phyloP scores from a whole-genome alignment of 1,140 invertebrate genomes.

The Dryas iulia region DNA sequence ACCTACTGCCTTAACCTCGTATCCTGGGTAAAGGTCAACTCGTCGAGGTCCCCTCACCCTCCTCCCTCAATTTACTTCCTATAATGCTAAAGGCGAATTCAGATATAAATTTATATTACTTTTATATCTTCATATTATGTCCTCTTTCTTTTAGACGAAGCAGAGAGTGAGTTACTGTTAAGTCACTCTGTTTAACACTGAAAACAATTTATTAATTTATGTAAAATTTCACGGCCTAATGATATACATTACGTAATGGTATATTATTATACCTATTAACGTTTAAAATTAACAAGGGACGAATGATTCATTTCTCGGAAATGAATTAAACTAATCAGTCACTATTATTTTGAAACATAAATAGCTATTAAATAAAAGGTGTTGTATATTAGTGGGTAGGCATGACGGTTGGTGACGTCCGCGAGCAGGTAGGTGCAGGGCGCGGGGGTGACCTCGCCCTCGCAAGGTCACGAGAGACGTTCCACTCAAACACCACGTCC shows the following conservation, averaged over 20 bases:
- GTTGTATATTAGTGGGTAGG: constrained; percentile 21
- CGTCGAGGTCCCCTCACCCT: not conserved
- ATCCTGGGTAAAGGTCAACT: constrained; percentile 3
- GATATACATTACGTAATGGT: not conserved
- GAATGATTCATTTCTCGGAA: not conserved
- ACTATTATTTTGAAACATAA: not conserved
- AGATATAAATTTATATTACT: not conserved
- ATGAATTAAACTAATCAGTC: not conserved
- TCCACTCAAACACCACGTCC: constrained; percentile 55
- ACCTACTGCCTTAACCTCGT: not conserved
- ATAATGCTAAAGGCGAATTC: not conserved
- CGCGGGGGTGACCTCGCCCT: constrained; percentile 63
- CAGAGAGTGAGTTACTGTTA: not conserved
- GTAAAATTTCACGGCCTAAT: not conserved
- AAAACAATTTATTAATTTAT: too few relatives aligned
- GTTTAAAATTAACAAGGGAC: not conserved
- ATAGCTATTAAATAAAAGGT: not conserved
- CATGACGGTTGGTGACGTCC: constrained; percentile 50
- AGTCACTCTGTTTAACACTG: not conserved
- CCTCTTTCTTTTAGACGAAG: too few relatives aligned
- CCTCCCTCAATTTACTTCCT: constrained; percentile 1
- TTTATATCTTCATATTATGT: not conserved
- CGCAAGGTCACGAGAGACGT: constrained; percentile 66
- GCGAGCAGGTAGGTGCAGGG: constrained; percentile 54
- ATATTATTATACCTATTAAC: not conserved